Evolutionary conservation across 1,140 invertebrate species (phyloP).

Genomic region (Drosophila hydei): DNA sequence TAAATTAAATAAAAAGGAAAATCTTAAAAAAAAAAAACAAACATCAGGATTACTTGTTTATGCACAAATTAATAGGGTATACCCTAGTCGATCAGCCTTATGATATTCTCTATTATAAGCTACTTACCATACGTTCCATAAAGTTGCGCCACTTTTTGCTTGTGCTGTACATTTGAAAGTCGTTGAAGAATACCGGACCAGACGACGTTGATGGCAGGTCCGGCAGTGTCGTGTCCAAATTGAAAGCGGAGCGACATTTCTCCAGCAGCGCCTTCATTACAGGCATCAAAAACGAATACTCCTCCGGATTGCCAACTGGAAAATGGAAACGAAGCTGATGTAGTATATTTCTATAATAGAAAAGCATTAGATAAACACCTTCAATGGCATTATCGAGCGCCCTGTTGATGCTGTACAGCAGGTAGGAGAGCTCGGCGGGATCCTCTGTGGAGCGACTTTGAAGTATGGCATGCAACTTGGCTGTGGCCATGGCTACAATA

Average conservation of each 20-base stretch:
- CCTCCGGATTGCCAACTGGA: conserved; percentile 85
- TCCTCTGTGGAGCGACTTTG: conserved; percentile 85
- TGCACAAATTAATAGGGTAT: too few species aligned
- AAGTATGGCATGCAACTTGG: conserved; percentile 86
- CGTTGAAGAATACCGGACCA: conserved; percentile 87
- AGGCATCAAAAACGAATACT: conserved; percentile 87
- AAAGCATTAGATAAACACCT: conserved; percentile 55
- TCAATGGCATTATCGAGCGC: conserved; percentile 84
- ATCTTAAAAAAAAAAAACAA: background rate
- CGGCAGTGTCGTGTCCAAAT: conserved; percentile 85
- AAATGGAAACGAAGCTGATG: conserved; percentile 12
- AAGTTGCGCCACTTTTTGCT: conserved; percentile 86
- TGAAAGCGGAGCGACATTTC: conserved; percentile 85
- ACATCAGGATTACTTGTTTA: too few species aligned
- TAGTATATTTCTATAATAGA: background rate
- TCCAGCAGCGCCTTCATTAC: conserved; percentile 88
- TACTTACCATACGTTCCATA: conserved; percentile 86
- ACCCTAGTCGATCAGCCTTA: too few species aligned
- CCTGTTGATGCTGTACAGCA: conserved; percentile 84
- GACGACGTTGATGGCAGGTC: conserved; percentile 85
- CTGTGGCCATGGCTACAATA: conserved; percentile 86
- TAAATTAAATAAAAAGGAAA: background rate
- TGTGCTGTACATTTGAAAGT: conserved; percentile 86
- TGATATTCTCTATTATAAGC: background rate
- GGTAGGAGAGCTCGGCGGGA: conserved; percentile 85